phyloP scores from a whole-genome alignment of 2,797 vertebrate species.

The Gambusia yucatana region DNA sequence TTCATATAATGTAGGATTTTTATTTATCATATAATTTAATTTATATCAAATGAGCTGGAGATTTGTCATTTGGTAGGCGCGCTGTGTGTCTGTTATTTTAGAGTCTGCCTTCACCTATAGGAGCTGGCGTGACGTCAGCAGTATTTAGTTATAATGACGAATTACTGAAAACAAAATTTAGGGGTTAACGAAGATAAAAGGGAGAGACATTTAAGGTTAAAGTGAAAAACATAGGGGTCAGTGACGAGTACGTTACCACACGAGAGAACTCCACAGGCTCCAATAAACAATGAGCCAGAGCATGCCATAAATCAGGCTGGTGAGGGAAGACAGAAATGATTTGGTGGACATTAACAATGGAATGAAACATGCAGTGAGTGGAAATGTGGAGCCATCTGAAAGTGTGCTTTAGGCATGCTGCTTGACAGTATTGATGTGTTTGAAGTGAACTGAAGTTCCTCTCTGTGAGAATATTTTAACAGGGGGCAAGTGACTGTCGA shows the following conservation, averaged over 20 bases:
- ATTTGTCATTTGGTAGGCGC: not conserved
- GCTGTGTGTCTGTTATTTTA: slow-evolving; percentile 5
- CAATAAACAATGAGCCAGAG: slow-evolving; percentile 85
- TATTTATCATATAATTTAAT: no score
- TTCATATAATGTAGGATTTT: not conserved
- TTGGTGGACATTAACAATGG: slow-evolving; percentile 38
- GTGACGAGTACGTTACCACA: slow-evolving; percentile 80
- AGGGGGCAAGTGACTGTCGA: not conserved
- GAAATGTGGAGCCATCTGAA: slow-evolving; percentile 15
- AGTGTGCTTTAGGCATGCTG: slow-evolving; percentile 7
- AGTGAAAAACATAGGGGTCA: slow-evolving; percentile 14
- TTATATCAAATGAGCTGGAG: not conserved
- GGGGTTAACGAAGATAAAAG: not conserved
- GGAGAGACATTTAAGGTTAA: slow-evolving; percentile 3
- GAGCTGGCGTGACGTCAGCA: not conserved
- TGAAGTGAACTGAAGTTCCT: slow-evolving; percentile 5
- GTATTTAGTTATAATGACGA: not conserved
- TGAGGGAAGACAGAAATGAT: slow-evolving; percentile 52
- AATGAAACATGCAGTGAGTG: slow-evolving; percentile 17
- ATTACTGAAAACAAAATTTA: not conserved
- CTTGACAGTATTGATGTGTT: not conserved
- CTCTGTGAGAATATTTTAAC: slow-evolving; percentile 9
- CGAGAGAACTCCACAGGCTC: slow-evolving; percentile 85
- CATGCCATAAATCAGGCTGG: slow-evolving; percentile 90
- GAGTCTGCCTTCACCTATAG: not conserved